Conservation (phyloP, 2,113 vertebrate species). For the Burhinus oedicnemus region DNA sequence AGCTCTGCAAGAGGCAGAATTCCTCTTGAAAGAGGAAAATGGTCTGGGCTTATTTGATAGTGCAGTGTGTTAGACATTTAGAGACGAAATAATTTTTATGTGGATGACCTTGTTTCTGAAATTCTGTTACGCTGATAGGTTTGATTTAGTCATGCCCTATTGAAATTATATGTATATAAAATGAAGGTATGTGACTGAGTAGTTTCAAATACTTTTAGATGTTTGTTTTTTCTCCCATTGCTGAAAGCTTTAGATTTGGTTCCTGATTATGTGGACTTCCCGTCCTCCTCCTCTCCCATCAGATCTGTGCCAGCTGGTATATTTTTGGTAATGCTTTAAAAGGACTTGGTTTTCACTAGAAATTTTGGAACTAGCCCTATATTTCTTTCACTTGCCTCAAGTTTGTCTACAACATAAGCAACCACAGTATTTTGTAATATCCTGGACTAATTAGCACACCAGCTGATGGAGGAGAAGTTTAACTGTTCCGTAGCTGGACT, state of each 20-base stretch:
- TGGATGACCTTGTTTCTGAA: neutral
- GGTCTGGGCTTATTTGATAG: neutral
- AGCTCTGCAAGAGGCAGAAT: neutral
- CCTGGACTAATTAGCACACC: neutral
- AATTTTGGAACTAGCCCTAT: neutral
- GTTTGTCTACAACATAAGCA: neutral
- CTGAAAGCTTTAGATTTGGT: neutral
- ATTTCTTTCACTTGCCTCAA: neutral
- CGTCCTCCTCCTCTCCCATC: neutral
- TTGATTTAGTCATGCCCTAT: neutral
- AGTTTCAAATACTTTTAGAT: neutral
- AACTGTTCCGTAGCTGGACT: neutral
- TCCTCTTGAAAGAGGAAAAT: neutral
- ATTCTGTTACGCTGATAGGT: neutral
- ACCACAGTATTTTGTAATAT: conserved; percentile 14
- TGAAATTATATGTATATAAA: neutral
- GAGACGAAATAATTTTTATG: neutral
- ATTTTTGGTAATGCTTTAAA: neutral
- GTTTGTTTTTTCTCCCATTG: neutral
- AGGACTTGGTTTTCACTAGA: neutral
- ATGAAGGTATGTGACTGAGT: neutral
- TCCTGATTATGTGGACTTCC: neutral
- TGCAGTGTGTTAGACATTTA: neutral
- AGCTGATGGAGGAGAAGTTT: neutral
- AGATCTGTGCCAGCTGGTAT: neutral